These are phyloP conservation scores for Symphodus melops DNA, from an alignment of 2,113 vertebrate species.

Conservation along the genomic window DNA sequence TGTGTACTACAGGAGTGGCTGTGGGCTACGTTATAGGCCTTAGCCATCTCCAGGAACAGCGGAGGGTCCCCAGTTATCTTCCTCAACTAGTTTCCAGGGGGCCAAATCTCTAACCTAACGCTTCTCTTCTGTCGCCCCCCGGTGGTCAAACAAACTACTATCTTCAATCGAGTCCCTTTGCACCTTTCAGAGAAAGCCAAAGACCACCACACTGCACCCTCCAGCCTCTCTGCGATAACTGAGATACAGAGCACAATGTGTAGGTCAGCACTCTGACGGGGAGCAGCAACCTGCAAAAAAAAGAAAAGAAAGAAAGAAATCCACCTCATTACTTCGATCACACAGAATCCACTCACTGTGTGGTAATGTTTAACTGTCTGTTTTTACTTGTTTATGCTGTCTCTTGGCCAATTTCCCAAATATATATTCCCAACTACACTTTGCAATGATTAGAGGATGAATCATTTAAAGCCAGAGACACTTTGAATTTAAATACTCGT, in stretches of 20 bases:
- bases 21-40: too few species aligned
- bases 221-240: background rate
- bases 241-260: background rate
- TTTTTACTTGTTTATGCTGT: background rate
- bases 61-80: too few species aligned
- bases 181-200: too few species aligned
- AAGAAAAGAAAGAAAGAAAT: background rate
- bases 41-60: too few species aligned
- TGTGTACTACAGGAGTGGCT: too few species aligned
- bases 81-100: too few species aligned
- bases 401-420: background rate
- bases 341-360: background rate
- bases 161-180: too few species aligned
- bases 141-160: too few species aligned
- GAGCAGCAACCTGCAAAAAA: background rate
- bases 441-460: background rate
- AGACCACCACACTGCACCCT: background rate
- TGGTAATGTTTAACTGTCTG: background rate
- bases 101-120: too few species aligned
- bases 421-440: background rate
- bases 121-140: too few species aligned
- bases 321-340: conserved; percentile 23
- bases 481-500: too few species aligned
- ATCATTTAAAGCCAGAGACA: background rate
- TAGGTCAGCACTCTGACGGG: conserved; percentile 20